These are phyloP conservation scores for Sphaerophoria taeniata DNA, from an alignment of 2,888 invertebrate species.

Conservation along the genomic window DNA sequence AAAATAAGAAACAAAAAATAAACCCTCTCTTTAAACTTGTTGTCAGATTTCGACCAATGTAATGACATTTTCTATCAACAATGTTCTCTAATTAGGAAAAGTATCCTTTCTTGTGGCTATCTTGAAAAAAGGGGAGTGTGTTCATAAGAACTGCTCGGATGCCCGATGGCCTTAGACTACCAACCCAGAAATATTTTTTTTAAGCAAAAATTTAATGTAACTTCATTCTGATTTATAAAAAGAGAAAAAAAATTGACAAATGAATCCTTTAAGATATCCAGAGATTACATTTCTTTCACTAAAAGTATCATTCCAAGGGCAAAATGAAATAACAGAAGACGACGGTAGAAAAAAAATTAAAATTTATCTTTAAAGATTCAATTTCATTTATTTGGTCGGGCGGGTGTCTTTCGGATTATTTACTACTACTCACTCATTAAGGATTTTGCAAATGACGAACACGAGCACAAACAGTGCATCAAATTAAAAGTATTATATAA, in stretches of 20 bases:
- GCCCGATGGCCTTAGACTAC: constrained; percentile 21
- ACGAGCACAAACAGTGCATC: constrained; percentile 43
- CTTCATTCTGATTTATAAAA: constrained; percentile 51
- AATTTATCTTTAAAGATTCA: constrained; percentile 74
- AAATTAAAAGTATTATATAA: constrained; percentile 50
- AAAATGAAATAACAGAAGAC: constrained; percentile 22
- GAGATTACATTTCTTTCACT: constrained; percentile 64
- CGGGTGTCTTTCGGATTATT: constrained; percentile 66
- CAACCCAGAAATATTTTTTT: constrained; percentile 60
- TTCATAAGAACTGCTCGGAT: constrained; percentile 10
- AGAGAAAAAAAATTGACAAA: constrained; percentile 69
- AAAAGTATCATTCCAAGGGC: constrained; percentile 42
- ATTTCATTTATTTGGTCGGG: constrained; percentile 69
- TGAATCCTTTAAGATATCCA: constrained; percentile 72
- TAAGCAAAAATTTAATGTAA: constrained; percentile 62
- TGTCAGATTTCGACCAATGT: constrained; percentile 68
- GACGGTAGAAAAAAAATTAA: constrained; percentile 45
- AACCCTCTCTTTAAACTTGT: constrained; percentile 52
- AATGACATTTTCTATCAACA: constrained; percentile 74
- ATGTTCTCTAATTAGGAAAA: constrained; percentile 69
- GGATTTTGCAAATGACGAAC: constrained; percentile 62
- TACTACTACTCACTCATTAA: constrained; percentile 73
- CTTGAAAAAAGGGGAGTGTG: constrained; percentile 42
- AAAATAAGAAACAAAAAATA: neutral
- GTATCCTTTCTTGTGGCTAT: constrained; percentile 75